Evolutionary conservation across 2,797 vertebrate genomes (phyloP).

Genomic region (Heliangelus exortis): DNA sequence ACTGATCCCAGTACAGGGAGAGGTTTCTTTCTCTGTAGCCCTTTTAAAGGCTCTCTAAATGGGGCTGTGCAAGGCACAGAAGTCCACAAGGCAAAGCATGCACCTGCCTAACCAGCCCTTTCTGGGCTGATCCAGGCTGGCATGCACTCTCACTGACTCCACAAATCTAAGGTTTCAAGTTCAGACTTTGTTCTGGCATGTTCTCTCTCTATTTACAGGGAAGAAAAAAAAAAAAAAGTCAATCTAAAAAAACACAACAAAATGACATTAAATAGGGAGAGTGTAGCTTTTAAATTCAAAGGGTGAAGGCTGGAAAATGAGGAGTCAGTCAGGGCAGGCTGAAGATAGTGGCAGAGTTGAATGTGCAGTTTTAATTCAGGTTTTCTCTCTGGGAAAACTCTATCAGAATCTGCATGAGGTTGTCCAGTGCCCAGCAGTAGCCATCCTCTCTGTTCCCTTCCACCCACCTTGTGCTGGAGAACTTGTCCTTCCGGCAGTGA

Average conservation of each 20-base stretch:
- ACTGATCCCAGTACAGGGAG: rapidly evolving
- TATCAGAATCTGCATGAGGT: conserved; percentile 90
- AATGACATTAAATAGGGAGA: conserved; percentile 69
- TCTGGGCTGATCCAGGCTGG: rapidly evolving
- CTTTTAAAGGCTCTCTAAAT: background rate
- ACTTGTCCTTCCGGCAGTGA: conserved; percentile 90
- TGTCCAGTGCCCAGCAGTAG: conserved; percentile 93
- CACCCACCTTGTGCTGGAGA: conserved; percentile 88
- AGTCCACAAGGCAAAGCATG: rapidly evolving
- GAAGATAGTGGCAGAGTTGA: conserved; percentile 14
- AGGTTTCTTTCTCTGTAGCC: background rate
- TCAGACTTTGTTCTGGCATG: conserved; percentile 60
- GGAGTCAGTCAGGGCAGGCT: conserved; percentile 65
- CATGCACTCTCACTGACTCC: background rate
- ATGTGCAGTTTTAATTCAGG: conserved; percentile 59
- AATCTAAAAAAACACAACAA: conserved; percentile 44
- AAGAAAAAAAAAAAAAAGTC: background rate
- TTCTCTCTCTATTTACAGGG: conserved; percentile 62
- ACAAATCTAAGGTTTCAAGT: background rate
- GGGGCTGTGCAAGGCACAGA: background rate
- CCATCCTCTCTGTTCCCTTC: conserved; percentile 98
- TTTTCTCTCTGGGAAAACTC: conserved; percentile 78
- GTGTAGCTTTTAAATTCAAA: conserved; percentile 42
- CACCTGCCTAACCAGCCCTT: background rate
- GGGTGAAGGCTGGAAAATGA: conserved; percentile 69